A percentile compares a stretch with the other conserved stretches of the same genome.
phyloP scores from a whole-genome alignment of 2,797 vertebrate genomes.

The Chaenodraco wilsoni region DNA sequence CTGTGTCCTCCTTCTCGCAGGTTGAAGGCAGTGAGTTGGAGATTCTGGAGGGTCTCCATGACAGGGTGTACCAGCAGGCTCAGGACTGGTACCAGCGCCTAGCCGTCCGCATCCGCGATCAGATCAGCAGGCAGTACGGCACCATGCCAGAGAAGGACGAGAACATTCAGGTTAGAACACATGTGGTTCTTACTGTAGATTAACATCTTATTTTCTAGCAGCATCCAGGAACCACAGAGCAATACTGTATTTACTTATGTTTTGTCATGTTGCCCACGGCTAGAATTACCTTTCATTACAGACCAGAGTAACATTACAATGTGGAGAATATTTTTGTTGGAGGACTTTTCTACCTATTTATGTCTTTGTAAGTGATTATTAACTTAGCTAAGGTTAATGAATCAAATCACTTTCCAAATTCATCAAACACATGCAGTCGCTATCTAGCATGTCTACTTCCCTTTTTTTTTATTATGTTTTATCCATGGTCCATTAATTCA shows the following conservation, averaged over 20 bases:
- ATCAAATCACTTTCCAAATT: no score
- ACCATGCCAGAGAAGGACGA: conserved; percentile 87
- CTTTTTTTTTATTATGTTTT: not conserved
- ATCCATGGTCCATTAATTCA: not conserved
- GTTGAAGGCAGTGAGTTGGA: conserved; percentile 86
- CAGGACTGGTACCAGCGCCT: conserved; percentile 88
- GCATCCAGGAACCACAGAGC: not conserved
- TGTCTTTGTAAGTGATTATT: not conserved
- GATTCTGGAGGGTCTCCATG: conserved; percentile 85
- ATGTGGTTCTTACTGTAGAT: not conserved
- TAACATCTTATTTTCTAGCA: not conserved
- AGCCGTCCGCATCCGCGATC: conserved; percentile 79
- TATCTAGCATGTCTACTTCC: not conserved
- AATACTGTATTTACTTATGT: not conserved
- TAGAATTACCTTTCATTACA: not conserved
- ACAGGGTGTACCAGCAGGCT: conserved; percentile 89
- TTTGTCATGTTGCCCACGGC: not conserved
- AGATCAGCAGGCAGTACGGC: conserved; percentile 85
- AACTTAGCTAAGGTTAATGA: no score
- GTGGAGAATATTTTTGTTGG: not conserved
- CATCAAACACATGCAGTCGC: not conserved
- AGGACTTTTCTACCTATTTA: not conserved
- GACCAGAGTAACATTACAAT: not conserved
- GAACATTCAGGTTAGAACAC: conserved; percentile 84
- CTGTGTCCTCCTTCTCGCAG: conserved; percentile 57